These are phyloP conservation scores for Hydrotaea diabolus DNA, from an alignment of 2,888 invertebrate genomes.

Conservation along the genomic window DNA sequence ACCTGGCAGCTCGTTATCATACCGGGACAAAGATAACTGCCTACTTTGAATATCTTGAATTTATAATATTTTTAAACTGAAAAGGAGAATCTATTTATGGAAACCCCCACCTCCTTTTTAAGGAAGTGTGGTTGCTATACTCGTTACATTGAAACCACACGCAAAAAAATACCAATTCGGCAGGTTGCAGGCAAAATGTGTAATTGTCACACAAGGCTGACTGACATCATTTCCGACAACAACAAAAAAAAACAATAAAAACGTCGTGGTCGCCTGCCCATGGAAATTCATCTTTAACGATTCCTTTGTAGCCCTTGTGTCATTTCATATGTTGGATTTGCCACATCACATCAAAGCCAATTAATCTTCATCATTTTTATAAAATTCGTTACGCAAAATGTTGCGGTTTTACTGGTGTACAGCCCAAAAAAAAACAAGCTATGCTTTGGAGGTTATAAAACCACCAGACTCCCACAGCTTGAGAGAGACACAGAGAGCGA, in stretches of 20 bases:
- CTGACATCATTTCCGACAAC: not conserved
- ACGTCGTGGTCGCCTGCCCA: not conserved
- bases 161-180: not conserved
- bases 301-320: not conserved
- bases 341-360: constrained; percentile 23
- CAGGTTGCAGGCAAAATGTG: not conserved
- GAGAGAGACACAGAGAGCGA: no score
- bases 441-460: no score
- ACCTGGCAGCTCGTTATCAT: no score
- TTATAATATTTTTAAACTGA: no score
- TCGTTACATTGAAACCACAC: no score
- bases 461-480: no score
- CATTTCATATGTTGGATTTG: not conserved
- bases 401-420: not conserved
- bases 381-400: constrained; percentile 6
- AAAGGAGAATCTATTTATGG: no score
- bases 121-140: no score
- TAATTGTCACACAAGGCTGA: not conserved
- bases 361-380: constrained; percentile 42
- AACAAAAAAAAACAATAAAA: not conserved
- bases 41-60: no score
- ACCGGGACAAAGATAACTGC: no score
- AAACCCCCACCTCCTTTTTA: no score
- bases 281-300: not conserved
- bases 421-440: not conserved